A percentile compares a stretch with the other conserved stretches of the same genome.
Evolutionary conservation across 2,797 vertebrate genomes (phyloP).

Genomic region (Lagodon rhomboides): DNA sequence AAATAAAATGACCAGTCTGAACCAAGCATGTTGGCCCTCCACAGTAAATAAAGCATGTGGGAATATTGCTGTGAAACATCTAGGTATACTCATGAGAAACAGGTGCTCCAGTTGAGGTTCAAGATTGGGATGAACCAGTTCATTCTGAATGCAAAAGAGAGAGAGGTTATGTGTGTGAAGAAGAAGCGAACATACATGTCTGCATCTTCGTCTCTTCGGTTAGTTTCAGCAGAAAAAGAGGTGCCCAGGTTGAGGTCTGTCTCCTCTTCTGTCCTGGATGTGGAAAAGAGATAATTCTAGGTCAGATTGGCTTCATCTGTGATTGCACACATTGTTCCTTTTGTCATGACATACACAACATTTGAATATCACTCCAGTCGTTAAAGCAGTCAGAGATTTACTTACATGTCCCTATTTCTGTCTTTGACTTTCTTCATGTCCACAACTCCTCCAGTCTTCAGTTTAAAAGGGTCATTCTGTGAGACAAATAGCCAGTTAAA

Average conservation of each 20-base stretch:
- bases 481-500: neutral
- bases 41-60: neutral
- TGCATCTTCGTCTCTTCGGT: slow-evolving; percentile 97
- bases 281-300: neutral
- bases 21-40: neutral
- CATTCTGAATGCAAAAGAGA: neutral
- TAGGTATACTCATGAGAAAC: neutral
- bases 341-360: slow-evolving; percentile 1
- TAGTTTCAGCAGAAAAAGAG: slow-evolving; percentile 98
- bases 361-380: neutral
- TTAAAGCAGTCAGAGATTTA: slow-evolving; percentile 10
- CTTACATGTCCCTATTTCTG: slow-evolving; percentile 93
- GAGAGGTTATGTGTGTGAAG: neutral
- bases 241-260: slow-evolving; percentile 96
- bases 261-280: slow-evolving; percentile 92
- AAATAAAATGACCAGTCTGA: neutral
- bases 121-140: neutral
- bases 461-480: slow-evolving; percentile 96
- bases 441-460: slow-evolving; percentile 96
- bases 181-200: slow-evolving; percentile 90
- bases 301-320: slow-evolving; percentile 8
- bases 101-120: neutral
- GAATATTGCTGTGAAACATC: neutral
- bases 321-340: neutral
- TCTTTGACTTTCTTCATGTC: slow-evolving; percentile 99